These are phyloP conservation scores for cattle (Bos taurus) DNA, from an alignment of 2,113 vertebrate genomes.

Conservation along the genomic window ARS-UCD2.0 NC_037329.1:100110001-100110500, in stretches of 20 bases:
- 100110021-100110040: background rate
- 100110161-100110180: background rate
- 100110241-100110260: background rate
- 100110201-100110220: background rate
- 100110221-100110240: background rate
- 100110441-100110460: background rate
- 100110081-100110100: background rate
- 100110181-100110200: background rate
- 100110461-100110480: background rate
- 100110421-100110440: background rate
- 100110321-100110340: background rate
- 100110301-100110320: background rate
- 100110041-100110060: background rate
- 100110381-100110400: background rate
- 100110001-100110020: fast-evolving
- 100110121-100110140: background rate
- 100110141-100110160: background rate
- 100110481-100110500: background rate
- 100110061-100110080: background rate
- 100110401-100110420: background rate
- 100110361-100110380: background rate
- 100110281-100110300: background rate
- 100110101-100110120: background rate
- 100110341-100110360: background rate
- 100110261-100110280: background rate